Conservation (phyloP, 2,797 vertebrate genomes). For the Lutjanus campechanus region DNA sequence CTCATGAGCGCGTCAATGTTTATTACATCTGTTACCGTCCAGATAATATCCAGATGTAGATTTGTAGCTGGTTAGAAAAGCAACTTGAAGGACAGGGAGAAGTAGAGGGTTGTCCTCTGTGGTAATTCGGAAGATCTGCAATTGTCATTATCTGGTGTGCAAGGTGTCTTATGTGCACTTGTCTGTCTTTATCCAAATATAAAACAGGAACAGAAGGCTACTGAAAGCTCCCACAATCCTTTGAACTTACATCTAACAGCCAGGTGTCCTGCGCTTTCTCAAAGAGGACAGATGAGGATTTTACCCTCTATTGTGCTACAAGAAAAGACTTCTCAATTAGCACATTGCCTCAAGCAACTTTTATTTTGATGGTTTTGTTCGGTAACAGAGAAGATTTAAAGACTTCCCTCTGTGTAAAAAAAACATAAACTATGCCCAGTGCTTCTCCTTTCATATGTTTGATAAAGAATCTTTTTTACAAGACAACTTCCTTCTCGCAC, state of each 20-base stretch:
- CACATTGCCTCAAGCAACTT: constrained; percentile 63
- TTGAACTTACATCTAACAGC: constrained; percentile 76
- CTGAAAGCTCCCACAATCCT: constrained; percentile 56
- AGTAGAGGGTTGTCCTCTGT: constrained; percentile 53
- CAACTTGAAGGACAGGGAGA: constrained; percentile 46
- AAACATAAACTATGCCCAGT: constrained; percentile 39
- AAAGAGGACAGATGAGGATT: constrained; percentile 68
- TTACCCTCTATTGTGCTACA: constrained; percentile 68
- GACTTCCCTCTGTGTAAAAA: constrained; percentile 50
- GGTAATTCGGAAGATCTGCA: constrained; percentile 60
- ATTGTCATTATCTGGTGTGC: constrained; percentile 66
- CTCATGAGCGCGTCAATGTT: constrained; percentile 73
- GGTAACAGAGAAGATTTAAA: constrained; percentile 49
- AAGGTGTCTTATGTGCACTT: constrained; percentile 80
- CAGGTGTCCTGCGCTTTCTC: constrained; percentile 77
- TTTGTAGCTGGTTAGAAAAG: constrained; percentile 61
- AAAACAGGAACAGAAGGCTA: constrained; percentile 59
- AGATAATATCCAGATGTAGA: constrained; percentile 81
- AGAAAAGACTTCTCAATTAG: constrained; percentile 75
- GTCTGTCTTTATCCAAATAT: constrained; percentile 55
- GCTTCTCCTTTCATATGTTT: constrained; percentile 41
- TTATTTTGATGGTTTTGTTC: constrained; percentile 69
- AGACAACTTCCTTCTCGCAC: constrained; percentile 61
- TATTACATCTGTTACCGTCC: constrained; percentile 76
- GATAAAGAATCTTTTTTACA: constrained; percentile 36